Conservation (phyloP, 1,140 invertebrate species). For the Drosophila willistoni region DNA sequence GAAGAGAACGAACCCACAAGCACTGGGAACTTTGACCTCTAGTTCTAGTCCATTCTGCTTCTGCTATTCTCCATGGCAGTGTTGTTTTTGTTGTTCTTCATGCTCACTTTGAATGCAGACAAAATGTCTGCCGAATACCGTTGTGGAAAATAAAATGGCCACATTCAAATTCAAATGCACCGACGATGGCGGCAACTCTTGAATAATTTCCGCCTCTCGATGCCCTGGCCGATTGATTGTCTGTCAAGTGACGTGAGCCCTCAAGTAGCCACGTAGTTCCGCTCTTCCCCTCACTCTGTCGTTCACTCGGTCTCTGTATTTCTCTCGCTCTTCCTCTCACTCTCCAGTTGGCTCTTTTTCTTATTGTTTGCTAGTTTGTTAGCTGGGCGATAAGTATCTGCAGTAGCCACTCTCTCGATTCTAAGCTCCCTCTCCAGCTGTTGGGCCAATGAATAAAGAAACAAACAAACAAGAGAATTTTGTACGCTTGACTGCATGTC, state of each 20-base stretch:
- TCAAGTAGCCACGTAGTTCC: slow-evolving; percentile 40
- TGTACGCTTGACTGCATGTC: slow-evolving; percentile 74
- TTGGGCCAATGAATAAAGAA: slow-evolving; percentile 76
- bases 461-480: slow-evolving; percentile 80
- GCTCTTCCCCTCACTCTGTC: not conserved
- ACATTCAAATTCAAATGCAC: slow-evolving; percentile 39
- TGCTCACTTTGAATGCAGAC: not conserved
- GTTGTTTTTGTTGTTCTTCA: not conserved
- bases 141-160: not conserved
- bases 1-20: not conserved
- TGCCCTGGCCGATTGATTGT: slow-evolving; percentile 30
- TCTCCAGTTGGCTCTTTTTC: slow-evolving; percentile 22
- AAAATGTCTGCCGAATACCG: slow-evolving; percentile 3
- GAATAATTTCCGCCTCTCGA: slow-evolving; percentile 39
- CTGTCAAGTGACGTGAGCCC: slow-evolving; percentile 41
- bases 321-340: not conserved
- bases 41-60: not conserved
- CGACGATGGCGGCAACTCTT: slow-evolving; percentile 4
- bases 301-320: not conserved
- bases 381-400: slow-evolving; percentile 50
- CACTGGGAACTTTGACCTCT: slow-evolving; percentile 1
- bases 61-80: not conserved
- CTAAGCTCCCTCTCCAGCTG: slow-evolving; percentile 28
- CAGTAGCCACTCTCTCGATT: slow-evolving; percentile 1
- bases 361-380: slow-evolving; percentile 72